Conservation (phyloP, 2,888 invertebrate species). For the Hypercompe scribonia region DNA sequence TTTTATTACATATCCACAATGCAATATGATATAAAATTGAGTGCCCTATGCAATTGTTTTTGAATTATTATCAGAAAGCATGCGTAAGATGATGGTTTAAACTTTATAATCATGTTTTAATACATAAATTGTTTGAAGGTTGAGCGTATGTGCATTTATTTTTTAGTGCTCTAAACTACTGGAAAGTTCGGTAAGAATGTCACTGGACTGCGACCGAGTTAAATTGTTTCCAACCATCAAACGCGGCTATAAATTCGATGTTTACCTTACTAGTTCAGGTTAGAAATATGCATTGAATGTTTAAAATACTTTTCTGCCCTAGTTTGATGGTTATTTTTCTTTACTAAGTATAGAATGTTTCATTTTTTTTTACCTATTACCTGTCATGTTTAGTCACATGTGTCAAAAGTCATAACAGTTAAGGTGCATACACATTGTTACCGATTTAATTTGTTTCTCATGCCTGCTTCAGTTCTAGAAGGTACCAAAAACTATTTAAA, state of each 20-base stretch:
- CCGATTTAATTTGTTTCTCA: not conserved
- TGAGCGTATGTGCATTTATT: slow-evolving; percentile 72
- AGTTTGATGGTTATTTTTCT: slow-evolving; percentile 43
- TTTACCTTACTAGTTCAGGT: slow-evolving; percentile 96
- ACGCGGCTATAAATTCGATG: slow-evolving; percentile 93
- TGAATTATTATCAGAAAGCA: not conserved
- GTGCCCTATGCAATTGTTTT: too few relatives aligned
- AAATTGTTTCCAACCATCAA: slow-evolving; percentile 94
- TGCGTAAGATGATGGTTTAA: not conserved
- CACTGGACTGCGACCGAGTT: slow-evolving; percentile 91
- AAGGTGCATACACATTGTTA: not conserved
- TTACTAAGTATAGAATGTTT: not conserved
- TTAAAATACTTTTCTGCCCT: slow-evolving; percentile 39
- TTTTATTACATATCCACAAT: not conserved
- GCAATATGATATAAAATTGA: too few relatives aligned
- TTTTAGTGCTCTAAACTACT: slow-evolving; percentile 91
- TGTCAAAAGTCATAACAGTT: not conserved
- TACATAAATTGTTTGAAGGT: slow-evolving; percentile 53
- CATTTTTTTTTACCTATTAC: not conserved
- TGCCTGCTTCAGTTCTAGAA: not conserved
- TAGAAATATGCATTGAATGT: slow-evolving; percentile 68
- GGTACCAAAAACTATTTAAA: not conserved
- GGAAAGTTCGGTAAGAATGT: slow-evolving; percentile 91
- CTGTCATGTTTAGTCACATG: not conserved
- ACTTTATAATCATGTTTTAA: not conserved